A percentile compares a stretch with the other conserved stretches of the same genome.
Evolutionary conservation across 2,113 vertebrate genomes (phyloP).

Genomic region (Aldabrachelys gigantea): DNA sequence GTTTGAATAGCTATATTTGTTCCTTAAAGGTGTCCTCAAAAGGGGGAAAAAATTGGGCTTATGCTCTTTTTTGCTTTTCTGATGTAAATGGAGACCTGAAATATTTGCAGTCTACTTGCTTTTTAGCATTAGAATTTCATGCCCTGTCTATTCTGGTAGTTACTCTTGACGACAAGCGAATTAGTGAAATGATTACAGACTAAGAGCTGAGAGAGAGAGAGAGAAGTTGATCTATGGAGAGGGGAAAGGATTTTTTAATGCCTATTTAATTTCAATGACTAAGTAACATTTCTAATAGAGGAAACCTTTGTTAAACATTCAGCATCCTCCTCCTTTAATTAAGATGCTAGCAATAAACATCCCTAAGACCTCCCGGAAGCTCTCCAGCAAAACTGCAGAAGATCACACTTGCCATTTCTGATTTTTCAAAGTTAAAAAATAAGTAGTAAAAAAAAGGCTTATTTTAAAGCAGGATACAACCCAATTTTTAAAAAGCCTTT

Average conservation of each 20-base stretch:
- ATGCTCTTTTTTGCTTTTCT: not conserved
- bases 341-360: not conserved
- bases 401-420: rapidly evolving
- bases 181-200: not conserved
- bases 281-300: not conserved
- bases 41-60: rapidly evolving
- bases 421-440: not conserved
- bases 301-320: not conserved
- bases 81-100: not conserved
- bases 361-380: not conserved
- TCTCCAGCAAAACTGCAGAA: not conserved
- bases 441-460: not conserved
- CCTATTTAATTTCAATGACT: not conserved
- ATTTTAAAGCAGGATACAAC: not conserved
- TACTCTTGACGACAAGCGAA: not conserved
- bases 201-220: not conserved
- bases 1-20: not conserved
- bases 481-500: not conserved
- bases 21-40: rapidly evolving
- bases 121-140: not conserved
- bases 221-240: not conserved
- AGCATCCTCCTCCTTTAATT: not conserved
- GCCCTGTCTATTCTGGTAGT: not conserved
- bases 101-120: not conserved
- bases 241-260: rapidly evolving